phyloP scores from a whole-genome alignment of 2,797 vertebrate genomes.

The Lemur catta region DNA sequence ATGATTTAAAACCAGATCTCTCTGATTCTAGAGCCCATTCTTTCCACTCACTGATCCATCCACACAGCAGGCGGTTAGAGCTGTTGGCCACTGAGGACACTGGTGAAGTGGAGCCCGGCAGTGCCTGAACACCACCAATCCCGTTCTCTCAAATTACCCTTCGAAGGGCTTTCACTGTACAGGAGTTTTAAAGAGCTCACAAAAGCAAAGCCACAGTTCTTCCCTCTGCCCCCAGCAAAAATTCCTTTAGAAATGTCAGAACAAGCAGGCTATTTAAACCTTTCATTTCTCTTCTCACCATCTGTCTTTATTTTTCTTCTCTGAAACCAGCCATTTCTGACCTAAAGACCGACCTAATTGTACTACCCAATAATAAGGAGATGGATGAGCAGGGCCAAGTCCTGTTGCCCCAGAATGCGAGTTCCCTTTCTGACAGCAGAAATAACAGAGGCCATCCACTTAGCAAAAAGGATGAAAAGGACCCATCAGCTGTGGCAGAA shows the following conservation, averaged over 20 bases:
- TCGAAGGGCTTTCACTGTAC: neutral
- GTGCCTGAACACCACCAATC: neutral
- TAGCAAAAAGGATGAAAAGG: neutral
- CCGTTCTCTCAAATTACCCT: neutral
- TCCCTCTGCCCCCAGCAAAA: rapidly evolving
- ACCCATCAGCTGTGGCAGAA: rapidly evolving
- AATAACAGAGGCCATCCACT: neutral
- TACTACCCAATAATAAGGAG: neutral
- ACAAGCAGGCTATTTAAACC: neutral
- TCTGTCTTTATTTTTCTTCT: neutral
- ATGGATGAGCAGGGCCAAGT: neutral
- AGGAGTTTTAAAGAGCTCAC: neutral
- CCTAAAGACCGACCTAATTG: neutral
- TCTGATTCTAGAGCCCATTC: neutral
- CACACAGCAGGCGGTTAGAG: neutral
- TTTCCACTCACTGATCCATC: neutral
- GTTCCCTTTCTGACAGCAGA: neutral
- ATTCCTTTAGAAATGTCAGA: neutral
- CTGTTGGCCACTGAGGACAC: neutral
- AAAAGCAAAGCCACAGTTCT: neutral
- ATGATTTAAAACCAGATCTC: neutral
- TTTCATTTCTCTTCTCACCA: neutral
- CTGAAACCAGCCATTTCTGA: neutral
- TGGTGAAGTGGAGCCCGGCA: too few species aligned
- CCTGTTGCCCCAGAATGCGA: neutral